These are phyloP conservation scores for Caenorhabditis japonica DNA, from an alignment of 2,888 invertebrate species.

Conservation along the genomic window DNA sequence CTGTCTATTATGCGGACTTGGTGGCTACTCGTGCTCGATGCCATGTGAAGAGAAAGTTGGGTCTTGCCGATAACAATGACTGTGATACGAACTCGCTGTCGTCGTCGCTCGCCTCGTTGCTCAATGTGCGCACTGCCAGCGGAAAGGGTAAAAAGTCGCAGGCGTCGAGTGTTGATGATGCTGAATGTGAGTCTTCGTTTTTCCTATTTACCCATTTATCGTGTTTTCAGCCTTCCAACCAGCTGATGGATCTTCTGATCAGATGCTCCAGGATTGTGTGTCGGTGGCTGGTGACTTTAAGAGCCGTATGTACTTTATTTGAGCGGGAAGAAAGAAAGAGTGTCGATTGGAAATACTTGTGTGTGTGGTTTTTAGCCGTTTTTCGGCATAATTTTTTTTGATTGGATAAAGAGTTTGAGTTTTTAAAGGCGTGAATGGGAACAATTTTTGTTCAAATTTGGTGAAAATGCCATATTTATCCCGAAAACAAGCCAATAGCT, in stretches of 20 bases:
- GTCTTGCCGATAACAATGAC: slow-evolving; percentile 43
- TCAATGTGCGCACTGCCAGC: slow-evolving; percentile 47
- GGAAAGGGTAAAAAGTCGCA: slow-evolving; percentile 34
- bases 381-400: no score
- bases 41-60: slow-evolving; percentile 72
- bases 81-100: slow-evolving; percentile 52
- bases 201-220: not conserved
- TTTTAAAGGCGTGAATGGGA: no score
- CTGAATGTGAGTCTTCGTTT: not conserved
- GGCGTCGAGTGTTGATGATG: slow-evolving; percentile 7
- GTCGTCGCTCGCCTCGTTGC: slow-evolving; percentile 57
- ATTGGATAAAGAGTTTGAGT: no score
- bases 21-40: slow-evolving; percentile 72
- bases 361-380: no score
- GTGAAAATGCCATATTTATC: no score
- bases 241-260: slow-evolving; percentile 52
- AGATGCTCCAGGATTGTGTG: slow-evolving; percentile 68
- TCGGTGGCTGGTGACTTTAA: slow-evolving; percentile 68
- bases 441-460: no score
- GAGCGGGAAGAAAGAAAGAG: no score
- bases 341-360: no score
- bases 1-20: slow-evolving; percentile 73
- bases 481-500: no score
- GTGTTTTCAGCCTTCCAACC: slow-evolving; percentile 5
- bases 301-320: slow-evolving; percentile 71